These are phyloP conservation scores for Donacobius atricapilla DNA, from an alignment of 2,113 vertebrate genomes.

Conservation along the genomic window DNA sequence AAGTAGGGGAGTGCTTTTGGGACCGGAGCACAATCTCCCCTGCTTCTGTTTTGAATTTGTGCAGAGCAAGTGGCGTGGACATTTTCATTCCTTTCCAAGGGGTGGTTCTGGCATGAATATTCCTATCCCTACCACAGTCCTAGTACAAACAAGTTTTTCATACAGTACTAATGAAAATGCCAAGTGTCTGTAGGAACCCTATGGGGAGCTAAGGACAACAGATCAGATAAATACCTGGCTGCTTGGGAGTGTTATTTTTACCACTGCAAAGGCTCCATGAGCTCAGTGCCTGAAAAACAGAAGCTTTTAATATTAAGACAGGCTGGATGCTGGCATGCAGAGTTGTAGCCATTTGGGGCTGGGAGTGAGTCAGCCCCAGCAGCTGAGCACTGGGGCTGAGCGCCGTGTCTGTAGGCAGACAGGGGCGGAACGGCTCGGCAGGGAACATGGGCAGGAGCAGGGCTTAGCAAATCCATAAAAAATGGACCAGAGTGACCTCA, in stretches of 20 bases:
- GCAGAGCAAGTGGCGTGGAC: neutral
- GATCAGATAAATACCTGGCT: constrained; percentile 59
- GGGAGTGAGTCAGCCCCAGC: neutral
- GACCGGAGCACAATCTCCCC: neutral
- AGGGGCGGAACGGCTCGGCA: neutral
- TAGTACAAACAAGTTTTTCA: constrained; percentile 61
- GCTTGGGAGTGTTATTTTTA: constrained; percentile 46
- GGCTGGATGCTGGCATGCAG: neutral
- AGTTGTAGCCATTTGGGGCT: neutral
- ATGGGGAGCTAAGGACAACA: constrained; percentile 42
- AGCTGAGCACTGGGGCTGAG: neutral
- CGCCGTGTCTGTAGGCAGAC: neutral
- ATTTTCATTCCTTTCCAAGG: constrained; percentile 49
- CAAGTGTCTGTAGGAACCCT: constrained; percentile 8
- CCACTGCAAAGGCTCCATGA: neutral
- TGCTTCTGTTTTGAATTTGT: constrained; percentile 41
- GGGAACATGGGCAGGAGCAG: neutral
- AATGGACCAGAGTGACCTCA: constrained; percentile 16
- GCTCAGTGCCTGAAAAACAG: constrained; percentile 31
- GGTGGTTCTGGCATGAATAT: neutral
- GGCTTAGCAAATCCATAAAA: neutral
- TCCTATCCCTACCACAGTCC: constrained; percentile 10
- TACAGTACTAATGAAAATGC: constrained; percentile 23
- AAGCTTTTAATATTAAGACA: constrained; percentile 25
- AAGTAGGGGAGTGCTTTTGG: neutral